Evolutionary conservation across 2,888 invertebrate genomes (phyloP).

Genomic region (Drosophila atripex): DNA sequence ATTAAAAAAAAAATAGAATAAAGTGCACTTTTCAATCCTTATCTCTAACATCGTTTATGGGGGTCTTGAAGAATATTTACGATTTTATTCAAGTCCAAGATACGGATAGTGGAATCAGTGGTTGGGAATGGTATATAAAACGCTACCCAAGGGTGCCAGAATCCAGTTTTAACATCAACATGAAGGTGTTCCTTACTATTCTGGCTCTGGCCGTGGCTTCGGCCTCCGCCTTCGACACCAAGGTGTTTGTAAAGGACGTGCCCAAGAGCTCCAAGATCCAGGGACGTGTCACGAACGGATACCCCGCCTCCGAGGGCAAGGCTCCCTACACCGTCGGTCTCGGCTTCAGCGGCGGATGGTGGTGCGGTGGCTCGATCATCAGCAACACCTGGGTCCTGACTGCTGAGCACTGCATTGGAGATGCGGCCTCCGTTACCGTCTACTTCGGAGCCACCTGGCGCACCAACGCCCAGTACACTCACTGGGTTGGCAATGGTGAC

Average conservation of each 20-base stretch:
- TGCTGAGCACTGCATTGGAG: slow-evolving; percentile 34
- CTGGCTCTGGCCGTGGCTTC: slow-evolving; percentile 39
- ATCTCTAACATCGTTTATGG: slow-evolving; percentile 23
- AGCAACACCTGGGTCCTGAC: slow-evolving; percentile 26
- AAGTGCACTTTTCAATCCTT: slow-evolving; percentile 6
- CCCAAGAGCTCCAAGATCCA: slow-evolving; percentile 32
- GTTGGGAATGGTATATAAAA: slow-evolving; percentile 9
- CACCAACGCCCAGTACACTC: slow-evolving; percentile 38
- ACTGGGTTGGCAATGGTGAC: slow-evolving; percentile 26
- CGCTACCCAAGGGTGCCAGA: background rate
- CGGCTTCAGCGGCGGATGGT: slow-evolving; percentile 41
- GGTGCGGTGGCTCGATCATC: slow-evolving; percentile 37
- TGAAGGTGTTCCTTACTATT: slow-evolving; percentile 42
- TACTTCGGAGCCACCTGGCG: slow-evolving; percentile 38
- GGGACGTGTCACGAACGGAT: slow-evolving; percentile 42
- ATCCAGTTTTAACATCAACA: slow-evolving; percentile 29
- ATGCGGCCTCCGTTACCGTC: slow-evolving; percentile 23
- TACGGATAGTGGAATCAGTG: background rate
- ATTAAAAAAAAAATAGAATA: background rate
- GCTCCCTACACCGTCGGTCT: slow-evolving; percentile 42
- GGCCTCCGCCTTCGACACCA: slow-evolving; percentile 30
- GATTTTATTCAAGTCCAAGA: background rate
- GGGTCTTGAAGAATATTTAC: slow-evolving; percentile 24
- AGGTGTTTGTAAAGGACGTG: slow-evolving; percentile 36
- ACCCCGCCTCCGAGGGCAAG: slow-evolving; percentile 37